These are phyloP conservation scores for Thalassophryne amazonica DNA, from an alignment of 2,797 vertebrate species.

Conservation along the genomic window DNA sequence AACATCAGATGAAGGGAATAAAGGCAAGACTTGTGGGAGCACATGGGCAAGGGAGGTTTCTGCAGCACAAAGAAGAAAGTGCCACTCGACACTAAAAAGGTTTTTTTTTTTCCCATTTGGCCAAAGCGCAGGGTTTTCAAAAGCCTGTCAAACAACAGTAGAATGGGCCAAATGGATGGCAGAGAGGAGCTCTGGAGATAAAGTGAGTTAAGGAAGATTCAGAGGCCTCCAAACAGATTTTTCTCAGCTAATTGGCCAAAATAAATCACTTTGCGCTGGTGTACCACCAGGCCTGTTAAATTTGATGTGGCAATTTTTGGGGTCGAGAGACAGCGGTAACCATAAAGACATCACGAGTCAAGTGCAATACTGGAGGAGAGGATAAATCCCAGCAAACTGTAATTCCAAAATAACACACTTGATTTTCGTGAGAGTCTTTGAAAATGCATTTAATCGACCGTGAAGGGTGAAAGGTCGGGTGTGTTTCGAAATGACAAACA, in stretches of 20 bases:
- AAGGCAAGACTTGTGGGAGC: not conserved
- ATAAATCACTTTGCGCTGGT: slow-evolving; percentile 49
- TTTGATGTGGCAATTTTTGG: slow-evolving; percentile 37
- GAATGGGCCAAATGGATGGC: slow-evolving; percentile 28
- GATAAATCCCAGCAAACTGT: not conserved
- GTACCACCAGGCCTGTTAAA: slow-evolving; percentile 41
- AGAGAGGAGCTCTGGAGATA: slow-evolving; percentile 38
- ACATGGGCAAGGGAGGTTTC: slow-evolving; percentile 1
- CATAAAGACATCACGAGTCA: not conserved
- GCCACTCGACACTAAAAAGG: too few relatives aligned
- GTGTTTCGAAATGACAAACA: too few relatives aligned
- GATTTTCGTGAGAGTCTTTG: too few relatives aligned
- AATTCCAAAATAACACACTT: not conserved
- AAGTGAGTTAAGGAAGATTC: slow-evolving; percentile 40
- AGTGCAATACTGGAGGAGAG: not conserved
- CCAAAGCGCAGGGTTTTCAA: slow-evolving; percentile 36
- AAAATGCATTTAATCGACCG: too few relatives aligned
- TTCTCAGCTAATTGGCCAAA: slow-evolving; percentile 51
- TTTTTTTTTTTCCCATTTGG: too few relatives aligned
- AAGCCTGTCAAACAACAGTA: slow-evolving; percentile 34
- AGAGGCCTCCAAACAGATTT: slow-evolving; percentile 49
- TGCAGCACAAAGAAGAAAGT: slow-evolving; percentile 9
- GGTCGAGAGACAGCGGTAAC: slow-evolving; percentile 4
- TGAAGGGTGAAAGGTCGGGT: too few relatives aligned
- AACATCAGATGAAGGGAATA: slow-evolving; percentile 4